A percentile compares a stretch with the other conserved stretches of the same genome.
phyloP scores from a whole-genome alignment of 2,888 invertebrate genomes.

The Plutella xylostella region DNA sequence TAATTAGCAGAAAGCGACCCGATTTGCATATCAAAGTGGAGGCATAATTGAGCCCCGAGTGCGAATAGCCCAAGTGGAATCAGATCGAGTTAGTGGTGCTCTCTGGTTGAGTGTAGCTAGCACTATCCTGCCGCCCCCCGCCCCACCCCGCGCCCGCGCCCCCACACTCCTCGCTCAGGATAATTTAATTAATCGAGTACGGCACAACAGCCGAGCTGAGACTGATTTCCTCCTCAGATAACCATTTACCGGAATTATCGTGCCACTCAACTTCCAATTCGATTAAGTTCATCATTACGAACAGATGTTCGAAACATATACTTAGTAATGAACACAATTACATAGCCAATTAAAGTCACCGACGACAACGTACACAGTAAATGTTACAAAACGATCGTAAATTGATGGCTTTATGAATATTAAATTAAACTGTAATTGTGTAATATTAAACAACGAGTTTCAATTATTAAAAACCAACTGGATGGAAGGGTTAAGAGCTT shows the following conservation, averaged over 20 bases:
- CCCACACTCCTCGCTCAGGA: constrained; percentile 37
- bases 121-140: constrained; percentile 23
- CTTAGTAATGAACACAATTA: constrained; percentile 16
- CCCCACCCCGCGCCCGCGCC: constrained; percentile 17
- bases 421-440: constrained; percentile 3
- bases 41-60: constrained; percentile 60
- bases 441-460: constrained; percentile 3
- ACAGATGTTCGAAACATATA: constrained; percentile 23
- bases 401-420: constrained; percentile 10
- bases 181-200: constrained; percentile 63
- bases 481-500: not conserved
- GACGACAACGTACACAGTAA: constrained; percentile 3
- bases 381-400: constrained; percentile 7
- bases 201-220: constrained; percentile 42
- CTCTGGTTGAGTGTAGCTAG: constrained; percentile 43
- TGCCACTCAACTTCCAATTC: constrained; percentile 48
- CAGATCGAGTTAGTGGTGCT: constrained; percentile 59
- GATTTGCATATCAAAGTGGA: constrained; percentile 67
- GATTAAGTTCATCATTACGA: constrained; percentile 37
- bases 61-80: constrained; percentile 65
- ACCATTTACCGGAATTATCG: constrained; percentile 56
- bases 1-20: constrained; percentile 60
- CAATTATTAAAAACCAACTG: constrained; percentile 7
- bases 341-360: constrained; percentile 7
- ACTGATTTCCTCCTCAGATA: constrained; percentile 59